Conservation (phyloP, 2,797 vertebrate genomes). For the Pangasius macronema region DNA sequence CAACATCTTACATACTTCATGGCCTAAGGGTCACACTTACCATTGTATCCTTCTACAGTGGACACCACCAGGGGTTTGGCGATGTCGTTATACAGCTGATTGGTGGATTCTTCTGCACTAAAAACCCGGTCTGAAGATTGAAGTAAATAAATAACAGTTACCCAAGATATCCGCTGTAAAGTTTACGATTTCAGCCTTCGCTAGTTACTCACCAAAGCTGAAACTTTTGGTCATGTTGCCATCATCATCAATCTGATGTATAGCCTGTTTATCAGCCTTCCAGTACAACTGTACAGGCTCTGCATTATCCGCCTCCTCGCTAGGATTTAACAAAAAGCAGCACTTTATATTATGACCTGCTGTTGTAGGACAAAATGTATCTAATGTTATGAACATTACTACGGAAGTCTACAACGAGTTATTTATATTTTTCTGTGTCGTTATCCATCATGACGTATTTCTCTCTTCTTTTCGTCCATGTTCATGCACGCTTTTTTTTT, state of each 20-base stretch:
- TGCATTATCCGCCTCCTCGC: slow-evolving; percentile 65
- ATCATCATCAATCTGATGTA: slow-evolving; percentile 85
- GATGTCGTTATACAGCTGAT: slow-evolving; percentile 84
- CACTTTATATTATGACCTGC: not conserved
- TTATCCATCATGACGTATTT: not conserved
- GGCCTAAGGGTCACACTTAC: slow-evolving; percentile 63
- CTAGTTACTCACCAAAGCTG: slow-evolving; percentile 80
- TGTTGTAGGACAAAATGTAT: not conserved
- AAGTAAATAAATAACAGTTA: not conserved
- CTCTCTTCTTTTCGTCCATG: too few species aligned
- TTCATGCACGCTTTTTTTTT: too few species aligned
- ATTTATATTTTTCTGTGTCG: not conserved
- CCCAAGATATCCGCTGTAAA: not conserved
- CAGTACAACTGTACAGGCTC: slow-evolving; percentile 76
- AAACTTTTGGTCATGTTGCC: slow-evolving; percentile 82
- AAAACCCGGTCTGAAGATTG: slow-evolving; percentile 85
- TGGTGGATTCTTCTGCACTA: slow-evolving; percentile 80
- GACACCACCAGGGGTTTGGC: slow-evolving; percentile 91
- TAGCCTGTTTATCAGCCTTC: slow-evolving; percentile 79
- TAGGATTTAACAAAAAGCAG: slow-evolving; percentile 41
- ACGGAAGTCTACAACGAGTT: not conserved
- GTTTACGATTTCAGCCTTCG: not conserved
- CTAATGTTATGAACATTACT: not conserved
- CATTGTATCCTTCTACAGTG: slow-evolving; percentile 89
- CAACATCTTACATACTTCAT: not conserved